Percentiles rank a stretch among this genome's conserved stretches.
phyloP scores from a whole-genome alignment of 1,140 invertebrate species.

The Charaxes varanes region DNA sequence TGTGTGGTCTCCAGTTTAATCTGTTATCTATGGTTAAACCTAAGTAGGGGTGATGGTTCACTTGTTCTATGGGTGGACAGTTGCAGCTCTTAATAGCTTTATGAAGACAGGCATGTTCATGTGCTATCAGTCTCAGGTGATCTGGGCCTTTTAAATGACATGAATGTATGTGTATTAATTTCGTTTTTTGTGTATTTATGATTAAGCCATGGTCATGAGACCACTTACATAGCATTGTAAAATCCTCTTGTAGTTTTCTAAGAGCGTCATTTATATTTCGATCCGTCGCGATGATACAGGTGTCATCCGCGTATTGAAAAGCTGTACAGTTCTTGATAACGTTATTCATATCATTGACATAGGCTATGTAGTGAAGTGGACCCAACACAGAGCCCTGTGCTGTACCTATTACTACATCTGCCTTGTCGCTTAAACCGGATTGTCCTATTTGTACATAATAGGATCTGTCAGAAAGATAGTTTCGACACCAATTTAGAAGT shows the following conservation, averaged over 20 bases:
- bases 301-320: constrained; percentile 18
- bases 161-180: constrained; percentile 10
- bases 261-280: constrained; percentile 5
- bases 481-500: constrained; percentile 5
- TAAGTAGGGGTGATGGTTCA: no score
- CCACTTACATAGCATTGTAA: constrained; percentile 6
- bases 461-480: constrained; percentile 6
- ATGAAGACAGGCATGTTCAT: no score
- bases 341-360: no score
- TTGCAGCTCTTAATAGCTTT: no score
- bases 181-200: constrained; percentile 13
- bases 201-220: constrained; percentile 9
- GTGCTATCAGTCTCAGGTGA: no score
- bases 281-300: constrained; percentile 7
- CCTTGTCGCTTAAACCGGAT: background rate
- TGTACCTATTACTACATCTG: no score
- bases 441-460: constrained; percentile 6
- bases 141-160: no score
- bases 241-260: constrained; percentile 3
- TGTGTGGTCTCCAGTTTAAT: no score
- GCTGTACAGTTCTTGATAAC: constrained; percentile 2
- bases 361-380: constrained; percentile 5
- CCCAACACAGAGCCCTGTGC: constrained; percentile 6
- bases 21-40: no score
- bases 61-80: no score